phyloP scores from a whole-genome alignment of 2,888 invertebrate genomes.

The Bugulina stolonifera region DNA sequence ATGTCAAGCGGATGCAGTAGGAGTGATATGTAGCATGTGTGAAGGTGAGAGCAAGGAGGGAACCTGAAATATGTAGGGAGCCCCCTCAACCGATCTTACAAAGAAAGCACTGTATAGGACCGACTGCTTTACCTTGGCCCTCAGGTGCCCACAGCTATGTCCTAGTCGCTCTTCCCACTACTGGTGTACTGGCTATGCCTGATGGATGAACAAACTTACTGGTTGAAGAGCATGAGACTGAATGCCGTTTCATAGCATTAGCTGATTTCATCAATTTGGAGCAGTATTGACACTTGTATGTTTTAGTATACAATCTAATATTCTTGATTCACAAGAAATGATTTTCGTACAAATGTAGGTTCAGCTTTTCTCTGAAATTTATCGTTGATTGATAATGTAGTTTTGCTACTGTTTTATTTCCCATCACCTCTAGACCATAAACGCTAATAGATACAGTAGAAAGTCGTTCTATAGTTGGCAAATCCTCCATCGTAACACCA shows the following conservation, averaged over 20 bases:
- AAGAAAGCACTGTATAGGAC: too few relatives aligned
- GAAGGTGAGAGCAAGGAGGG: too few relatives aligned
- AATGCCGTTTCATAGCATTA: neutral
- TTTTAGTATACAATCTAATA: neutral
- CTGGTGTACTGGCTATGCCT: neutral
- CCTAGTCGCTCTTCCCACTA: too few relatives aligned
- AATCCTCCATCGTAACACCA: too few relatives aligned
- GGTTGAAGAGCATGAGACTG: neutral
- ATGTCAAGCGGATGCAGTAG: too few relatives aligned
- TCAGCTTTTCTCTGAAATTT: neutral
- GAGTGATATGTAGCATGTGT: too few relatives aligned
- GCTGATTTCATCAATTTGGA: neutral
- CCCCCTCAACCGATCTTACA: too few relatives aligned
- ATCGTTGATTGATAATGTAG: too few relatives aligned
- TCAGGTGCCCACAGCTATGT: too few relatives aligned
- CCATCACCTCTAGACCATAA: neutral
- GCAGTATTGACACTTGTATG: slow-evolving; percentile 2
- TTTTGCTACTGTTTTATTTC: neutral
- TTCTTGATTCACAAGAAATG: slow-evolving; percentile 12
- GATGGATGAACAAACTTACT: neutral
- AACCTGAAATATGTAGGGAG: too few relatives aligned
- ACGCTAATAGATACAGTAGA: neutral
- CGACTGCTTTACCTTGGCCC: too few relatives aligned
- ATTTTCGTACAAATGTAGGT: neutral
- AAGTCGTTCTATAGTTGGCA: too few relatives aligned